Percentiles rank a stretch among this genome's conserved stretches.
Evolutionary conservation across 2,888 invertebrate species (phyloP).

Genomic region (Netelia melanura): DNA sequence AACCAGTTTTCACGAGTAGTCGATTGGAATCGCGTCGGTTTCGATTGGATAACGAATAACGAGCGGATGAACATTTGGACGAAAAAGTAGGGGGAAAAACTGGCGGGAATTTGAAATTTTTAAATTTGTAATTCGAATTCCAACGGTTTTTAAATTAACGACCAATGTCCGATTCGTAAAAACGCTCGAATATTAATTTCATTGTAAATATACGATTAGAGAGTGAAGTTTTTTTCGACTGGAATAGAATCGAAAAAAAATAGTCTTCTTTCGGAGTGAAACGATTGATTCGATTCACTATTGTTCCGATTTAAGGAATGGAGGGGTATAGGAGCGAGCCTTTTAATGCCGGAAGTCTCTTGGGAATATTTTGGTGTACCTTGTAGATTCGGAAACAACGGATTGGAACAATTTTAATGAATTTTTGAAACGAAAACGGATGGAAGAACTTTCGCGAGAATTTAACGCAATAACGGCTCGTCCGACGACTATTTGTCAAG

Average conservation of each 20-base stretch:
- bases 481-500: no score
- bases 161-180: background rate
- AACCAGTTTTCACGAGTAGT: conserved; percentile 43
- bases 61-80: background rate
- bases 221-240: conserved; percentile 34
- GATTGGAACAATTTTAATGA: no score
- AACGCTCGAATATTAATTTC: conserved; percentile 4
- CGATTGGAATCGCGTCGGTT: conserved; percentile 19
- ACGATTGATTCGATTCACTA: conserved; percentile 40
- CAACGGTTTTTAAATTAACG: conserved; percentile 25
- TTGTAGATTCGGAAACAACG: no score
- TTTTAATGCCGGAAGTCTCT: no score
- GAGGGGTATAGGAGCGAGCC: background rate
- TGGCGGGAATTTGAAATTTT: background rate
- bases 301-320: conserved; percentile 12
- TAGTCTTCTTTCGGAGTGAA: conserved; percentile 32
- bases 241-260: conserved; percentile 35
- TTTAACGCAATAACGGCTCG: no score
- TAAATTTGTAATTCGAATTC: background rate
- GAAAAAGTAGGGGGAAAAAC: conserved; percentile 4
- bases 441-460: no score
- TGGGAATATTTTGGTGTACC: no score
- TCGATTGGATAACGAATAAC: conserved; percentile 24
- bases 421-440: no score
- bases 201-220: background rate